Evolutionary conservation across 1,140 invertebrate genomes (phyloP).

Genomic region (Trypoxylus dichotomus): DNA sequence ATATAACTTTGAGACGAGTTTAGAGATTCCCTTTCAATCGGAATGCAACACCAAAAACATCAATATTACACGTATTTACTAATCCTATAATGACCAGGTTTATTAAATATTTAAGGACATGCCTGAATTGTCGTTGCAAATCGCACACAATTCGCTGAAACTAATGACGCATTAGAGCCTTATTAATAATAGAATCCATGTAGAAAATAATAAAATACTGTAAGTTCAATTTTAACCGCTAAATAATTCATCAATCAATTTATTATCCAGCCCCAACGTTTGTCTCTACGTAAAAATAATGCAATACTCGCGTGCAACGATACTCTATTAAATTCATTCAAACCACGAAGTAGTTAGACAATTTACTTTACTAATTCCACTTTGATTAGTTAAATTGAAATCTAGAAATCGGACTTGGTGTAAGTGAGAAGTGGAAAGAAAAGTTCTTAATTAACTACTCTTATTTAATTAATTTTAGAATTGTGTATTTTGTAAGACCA

Average conservation of each 20-base stretch:
- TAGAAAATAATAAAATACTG: neutral
- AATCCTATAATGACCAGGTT: no score
- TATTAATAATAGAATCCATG: neutral
- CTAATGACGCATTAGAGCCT: no score
- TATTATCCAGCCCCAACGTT: no score
- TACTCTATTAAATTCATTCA: neutral
- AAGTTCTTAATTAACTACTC: neutral
- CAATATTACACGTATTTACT: no score
- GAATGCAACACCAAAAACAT: no score
- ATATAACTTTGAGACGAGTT: neutral
- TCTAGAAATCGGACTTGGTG: neutral
- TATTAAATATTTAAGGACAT: no score
- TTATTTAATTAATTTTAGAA: no score
- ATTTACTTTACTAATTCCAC: neutral
- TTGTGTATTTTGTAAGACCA: no score
- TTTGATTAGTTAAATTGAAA: neutral
- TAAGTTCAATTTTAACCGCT: constrained; percentile 1
- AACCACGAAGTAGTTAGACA: neutral
- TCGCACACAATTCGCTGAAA: no score
- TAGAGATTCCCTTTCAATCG: no score
- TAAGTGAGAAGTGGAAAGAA: neutral
- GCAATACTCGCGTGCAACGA: neutral
- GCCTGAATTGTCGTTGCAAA: no score
- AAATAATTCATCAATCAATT: neutral
- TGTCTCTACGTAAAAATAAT: no score